Evolutionary conservation across 2,888 invertebrate species (phyloP), one percentile per base, ranked within the genome.

Genomic region (Coronaproctus castanopsis): DNA sequence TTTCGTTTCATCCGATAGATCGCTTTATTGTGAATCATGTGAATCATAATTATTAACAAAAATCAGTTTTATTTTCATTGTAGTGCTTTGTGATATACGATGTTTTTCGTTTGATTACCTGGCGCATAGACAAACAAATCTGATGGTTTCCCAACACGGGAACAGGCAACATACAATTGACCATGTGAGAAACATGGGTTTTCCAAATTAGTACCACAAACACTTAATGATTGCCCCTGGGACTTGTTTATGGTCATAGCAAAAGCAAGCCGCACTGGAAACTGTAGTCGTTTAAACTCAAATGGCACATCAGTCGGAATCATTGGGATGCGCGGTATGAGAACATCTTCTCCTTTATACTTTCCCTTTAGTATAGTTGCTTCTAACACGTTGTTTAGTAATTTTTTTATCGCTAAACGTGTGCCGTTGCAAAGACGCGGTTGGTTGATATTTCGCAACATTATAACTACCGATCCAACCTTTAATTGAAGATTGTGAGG

Each of bases 201-300:
- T 36, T 36, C 36, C 14, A 36, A 14, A 36, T 36, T 36, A 36
- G 14, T 36, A 36, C 36, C 36, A 36, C 36, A 36, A 36, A 36
- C 36, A 36, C 36, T 36, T 36, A 36, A 36, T 36, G 36, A 36
- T 36, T 36, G 36, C 36, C 36, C 36, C 36, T 70, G 69, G 57
- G 69, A 66, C 60, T 70, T 70, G 65, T 70, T 70, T 55, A 69
- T 70, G 21, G 67, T 62, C 66, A 69, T 68, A 24, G 68, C 68
- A 64, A 67, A 68, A 24, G 66, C 67, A 19, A 68, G 60, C 56
- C 66, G 61, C 52, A 68, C 62, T 18, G 67, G 67, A 63, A 67
- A 68, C 59, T 68, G 68, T 14, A 66, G 18, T 22, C 65, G 59
- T 58, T 66, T 67, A 58, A 69, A 67, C 56, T 63, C 59, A 49